Conservation (phyloP, 2,888 invertebrate species). For the Drosophila neotestacea region DNA sequence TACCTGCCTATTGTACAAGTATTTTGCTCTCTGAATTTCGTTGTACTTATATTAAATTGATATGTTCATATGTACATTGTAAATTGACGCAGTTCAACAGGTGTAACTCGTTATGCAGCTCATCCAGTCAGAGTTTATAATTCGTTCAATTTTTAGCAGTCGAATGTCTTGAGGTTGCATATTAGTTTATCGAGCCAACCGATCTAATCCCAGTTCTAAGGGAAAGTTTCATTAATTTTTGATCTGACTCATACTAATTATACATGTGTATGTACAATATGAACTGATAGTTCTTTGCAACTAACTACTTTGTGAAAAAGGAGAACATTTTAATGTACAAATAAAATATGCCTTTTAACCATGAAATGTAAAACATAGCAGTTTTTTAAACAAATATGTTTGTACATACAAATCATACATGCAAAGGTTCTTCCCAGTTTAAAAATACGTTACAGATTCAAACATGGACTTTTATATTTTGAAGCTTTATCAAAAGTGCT, state of each 20-base stretch:
- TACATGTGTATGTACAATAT: too few species aligned
- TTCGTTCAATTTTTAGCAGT: too few species aligned
- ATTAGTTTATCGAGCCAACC: too few species aligned
- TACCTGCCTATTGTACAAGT: background rate
- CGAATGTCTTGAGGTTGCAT: too few species aligned
- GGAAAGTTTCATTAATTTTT: background rate
- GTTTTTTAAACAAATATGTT: background rate
- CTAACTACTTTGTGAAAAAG: background rate
- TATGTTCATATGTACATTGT: too few species aligned
- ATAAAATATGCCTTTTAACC: too few species aligned
- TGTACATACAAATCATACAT: background rate
- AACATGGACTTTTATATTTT: slow-evolving; percentile 11
- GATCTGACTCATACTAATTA: background rate
- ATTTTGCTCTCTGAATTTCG: background rate
- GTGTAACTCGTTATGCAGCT: too few species aligned
- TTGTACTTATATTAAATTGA: background rate
- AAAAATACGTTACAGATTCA: slow-evolving; percentile 38
- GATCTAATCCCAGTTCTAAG: too few species aligned
- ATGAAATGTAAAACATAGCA: background rate
- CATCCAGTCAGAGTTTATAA: background rate
- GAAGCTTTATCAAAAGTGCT: slow-evolving; percentile 25
- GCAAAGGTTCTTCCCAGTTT: background rate
- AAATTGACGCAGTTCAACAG: too few species aligned
- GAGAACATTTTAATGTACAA: too few species aligned
- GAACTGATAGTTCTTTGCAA: background rate